Base-by-base conservation (phyloP, 2,888 invertebrate genomes). In the Meteorus colon region DNA sequence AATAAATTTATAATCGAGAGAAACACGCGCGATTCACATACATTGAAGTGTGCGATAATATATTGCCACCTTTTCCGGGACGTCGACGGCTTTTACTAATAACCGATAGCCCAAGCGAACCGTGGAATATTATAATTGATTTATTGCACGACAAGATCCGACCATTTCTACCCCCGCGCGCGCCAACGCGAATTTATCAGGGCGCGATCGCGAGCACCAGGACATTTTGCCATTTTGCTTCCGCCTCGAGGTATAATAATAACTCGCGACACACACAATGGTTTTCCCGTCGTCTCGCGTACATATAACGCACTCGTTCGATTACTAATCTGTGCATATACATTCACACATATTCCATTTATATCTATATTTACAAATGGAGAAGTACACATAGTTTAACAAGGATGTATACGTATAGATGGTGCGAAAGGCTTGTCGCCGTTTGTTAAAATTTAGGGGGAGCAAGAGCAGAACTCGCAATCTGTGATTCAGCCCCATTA, bases 111-210 rank as follows among this genome's bases (percentile, higher is more conserved):
- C 88, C 85, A 86, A 89, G 86, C 88, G 85, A 89, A 88, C 87
- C 89, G 86, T 89, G 89, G 89, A 89, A 89, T 89, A 89, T 89
- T 89, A 89, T 89, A 89, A 89, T 89, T 89, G 89, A 89, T 89
- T 89, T 89, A 89, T 88, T 81, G 86, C 84, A 78, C 77, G 27
- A 27, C 45, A 41, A 72, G 72, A 72, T 72, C 72, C 72, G 72
- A 62, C 72, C 37, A 45, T 45, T 41, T 41, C 12, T n/a, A 37
- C 51, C 41, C 65, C 34, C 31, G 65, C 48, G n/a, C 55, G 66
- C 37, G 41, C 19, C 24, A 31, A 59, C 83, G 83, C 84, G 86
- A 83, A 88, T 89, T 89, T 88, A 88, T 88, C 88, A 86, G 86
- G 84, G 82, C 81, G 83, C 82, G 83, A 81, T 82, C 63, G 55